Evolutionary conservation across 2,113 vertebrate genomes (phyloP).

Genomic region (Psilopogon haemacephalus): DNA sequence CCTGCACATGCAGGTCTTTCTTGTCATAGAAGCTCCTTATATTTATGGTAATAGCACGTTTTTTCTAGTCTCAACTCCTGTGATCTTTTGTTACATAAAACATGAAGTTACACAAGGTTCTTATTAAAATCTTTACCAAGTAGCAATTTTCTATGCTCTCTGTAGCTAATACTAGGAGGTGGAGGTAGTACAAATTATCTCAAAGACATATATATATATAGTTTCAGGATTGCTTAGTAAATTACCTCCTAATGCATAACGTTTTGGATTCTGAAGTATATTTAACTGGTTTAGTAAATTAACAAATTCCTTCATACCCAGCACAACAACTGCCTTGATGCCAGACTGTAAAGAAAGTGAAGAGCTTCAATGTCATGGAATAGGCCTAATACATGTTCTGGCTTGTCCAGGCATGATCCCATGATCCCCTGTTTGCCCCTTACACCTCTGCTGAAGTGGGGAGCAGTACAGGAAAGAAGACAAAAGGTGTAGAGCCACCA

Average conservation of each 20-base stretch:
- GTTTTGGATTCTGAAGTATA: not conserved
- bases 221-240: not conserved
- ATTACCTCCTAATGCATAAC: not conserved
- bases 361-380: not conserved
- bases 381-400: too few relatives aligned
- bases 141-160: not conserved
- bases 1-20: too few relatives aligned
- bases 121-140: not conserved
- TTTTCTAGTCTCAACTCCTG: constrained; percentile 2
- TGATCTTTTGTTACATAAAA: not conserved
- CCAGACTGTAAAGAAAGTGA: not conserved
- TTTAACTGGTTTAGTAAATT: not conserved
- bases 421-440: too few relatives aligned
- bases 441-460: too few relatives aligned
- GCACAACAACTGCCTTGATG: not conserved
- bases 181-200: not conserved
- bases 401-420: too few relatives aligned
- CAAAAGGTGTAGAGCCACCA: too few relatives aligned
- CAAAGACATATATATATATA: not conserved
- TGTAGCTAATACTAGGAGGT: not conserved
- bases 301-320: not conserved
- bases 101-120: not conserved
- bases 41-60: not conserved
- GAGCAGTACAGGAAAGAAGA: too few relatives aligned
- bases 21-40: too few relatives aligned